Evolutionary conservation across 2,113 vertebrate genomes (phyloP), one percentile per base, ranked within the genome.

Genomic region (Petaurus breviceps): DNA sequence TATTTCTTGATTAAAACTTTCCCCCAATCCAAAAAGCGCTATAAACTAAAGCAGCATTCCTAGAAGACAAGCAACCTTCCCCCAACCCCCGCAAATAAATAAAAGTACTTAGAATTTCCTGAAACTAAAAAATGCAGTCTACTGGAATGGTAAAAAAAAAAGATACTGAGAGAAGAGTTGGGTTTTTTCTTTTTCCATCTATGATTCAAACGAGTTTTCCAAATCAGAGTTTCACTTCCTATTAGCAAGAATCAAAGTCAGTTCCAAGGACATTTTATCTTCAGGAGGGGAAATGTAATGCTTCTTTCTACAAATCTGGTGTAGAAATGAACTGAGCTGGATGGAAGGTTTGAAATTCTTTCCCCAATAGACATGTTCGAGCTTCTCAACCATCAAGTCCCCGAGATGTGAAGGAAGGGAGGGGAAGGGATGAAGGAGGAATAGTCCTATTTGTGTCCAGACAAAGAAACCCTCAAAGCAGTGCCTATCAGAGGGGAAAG

Each of bases 401-500:
- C n/a, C 2, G 23, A 0, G 1, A 43, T 84, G n/a, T 43, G 47
- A 90, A 90, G 90, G 6, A 50, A 51, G 90, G 47, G 90, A 90
- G 90, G 28, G 46, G 47, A 49, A 90, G 46, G 14, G 90, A 51
- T 26, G 10, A 10, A 90, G 47, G 28, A 90, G 49, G 49, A 90
- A 90, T 49, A 28, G 90, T 31, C 49, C 89, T 90, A 9, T 95
- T 90, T 91, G 95, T 93, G 84, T 52, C 0, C 0, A 0, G 26
- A 16, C 61, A 55, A 14, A n/a, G 52, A 90, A 4, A 5, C 77
- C 91, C 94, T 54, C 3, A 12, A 94, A 97, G 93, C 93, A 28
- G 12, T 11, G 84, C 9, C 0, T 94, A 77, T 95, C 91, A 90
- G 68, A 84, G 68, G 68, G 92, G 93, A 95, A 97, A 98, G 90